Evolutionary conservation across 2,113 vertebrate species (phyloP).

Genomic region (Chaetops frenatus): DNA sequence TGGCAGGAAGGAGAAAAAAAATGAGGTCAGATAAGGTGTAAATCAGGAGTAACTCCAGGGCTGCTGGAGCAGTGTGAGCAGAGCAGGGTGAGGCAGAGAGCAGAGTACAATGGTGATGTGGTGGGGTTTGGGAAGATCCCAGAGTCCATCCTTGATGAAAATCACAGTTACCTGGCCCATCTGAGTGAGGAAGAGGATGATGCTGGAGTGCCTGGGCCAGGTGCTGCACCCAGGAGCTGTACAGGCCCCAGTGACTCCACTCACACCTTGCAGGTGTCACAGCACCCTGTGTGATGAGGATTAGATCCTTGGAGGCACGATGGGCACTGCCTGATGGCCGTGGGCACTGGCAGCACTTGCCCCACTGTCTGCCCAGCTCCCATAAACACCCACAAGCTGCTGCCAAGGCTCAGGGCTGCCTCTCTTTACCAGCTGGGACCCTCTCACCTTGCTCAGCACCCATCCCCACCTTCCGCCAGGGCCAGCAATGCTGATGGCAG

Average conservation of each 20-base stretch:
- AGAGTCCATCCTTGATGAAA: not conserved
- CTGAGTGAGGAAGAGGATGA: not conserved
- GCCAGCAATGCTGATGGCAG: not conserved
- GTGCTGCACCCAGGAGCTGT: not conserved
- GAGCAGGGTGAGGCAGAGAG: not conserved
- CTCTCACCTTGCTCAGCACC: not conserved
- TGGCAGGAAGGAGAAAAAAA: not conserved
- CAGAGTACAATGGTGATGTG: rapidly evolving
- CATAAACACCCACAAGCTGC: rapidly evolving
- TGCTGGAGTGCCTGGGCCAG: not conserved
- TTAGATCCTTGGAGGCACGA: not conserved
- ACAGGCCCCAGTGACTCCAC: not conserved
- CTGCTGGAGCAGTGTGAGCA: not conserved
- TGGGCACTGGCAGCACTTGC: not conserved
- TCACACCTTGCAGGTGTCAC: not conserved
- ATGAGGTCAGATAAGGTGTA: slow-evolving; percentile 8
- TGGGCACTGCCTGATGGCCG: rapidly evolving
- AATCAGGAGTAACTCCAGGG: slow-evolving; percentile 11
- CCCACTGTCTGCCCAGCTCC: not conserved
- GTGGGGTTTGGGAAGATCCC: not conserved
- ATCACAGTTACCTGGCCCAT: not conserved
- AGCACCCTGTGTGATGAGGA: rapidly evolving
- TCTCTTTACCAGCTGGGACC: not conserved
- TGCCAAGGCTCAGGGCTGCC: not conserved
- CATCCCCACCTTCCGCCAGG: not conserved